Evolutionary conservation across 2,888 invertebrate genomes (phyloP).

Genomic region (Acanthopleura granulata): DNA sequence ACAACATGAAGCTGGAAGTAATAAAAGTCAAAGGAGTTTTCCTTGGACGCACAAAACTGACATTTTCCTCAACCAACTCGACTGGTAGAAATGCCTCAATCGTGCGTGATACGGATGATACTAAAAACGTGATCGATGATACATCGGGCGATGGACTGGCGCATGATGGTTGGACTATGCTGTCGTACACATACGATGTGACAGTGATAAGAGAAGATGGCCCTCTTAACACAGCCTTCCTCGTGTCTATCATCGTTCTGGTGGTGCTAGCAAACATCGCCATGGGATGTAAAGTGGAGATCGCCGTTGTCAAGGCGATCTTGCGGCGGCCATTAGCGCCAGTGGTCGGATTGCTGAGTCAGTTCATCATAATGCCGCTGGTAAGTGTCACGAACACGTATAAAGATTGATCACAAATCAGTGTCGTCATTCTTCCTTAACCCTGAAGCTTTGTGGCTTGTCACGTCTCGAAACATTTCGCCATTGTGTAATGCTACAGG

Average conservation of each 20-base stretch:
- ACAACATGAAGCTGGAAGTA: background rate
- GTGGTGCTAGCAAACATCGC: slow-evolving; percentile 68
- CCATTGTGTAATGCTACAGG: too few relatives aligned
- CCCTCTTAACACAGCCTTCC: slow-evolving; percentile 57
- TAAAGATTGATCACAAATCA: too few relatives aligned
- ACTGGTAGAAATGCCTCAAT: background rate
- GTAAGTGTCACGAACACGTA: slow-evolving; percentile 56
- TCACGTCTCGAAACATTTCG: too few relatives aligned
- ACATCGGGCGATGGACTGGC: background rate
- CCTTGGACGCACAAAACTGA: background rate
- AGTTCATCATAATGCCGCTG: slow-evolving; percentile 73
- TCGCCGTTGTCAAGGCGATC: slow-evolving; percentile 66
- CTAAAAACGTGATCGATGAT: background rate
- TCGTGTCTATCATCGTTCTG: slow-evolving; percentile 58
- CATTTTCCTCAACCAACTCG: background rate
- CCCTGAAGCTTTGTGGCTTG: too few relatives aligned
- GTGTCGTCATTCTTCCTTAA: too few relatives aligned
- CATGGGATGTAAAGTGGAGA: slow-evolving; percentile 71
- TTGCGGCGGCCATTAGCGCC: slow-evolving; percentile 71
- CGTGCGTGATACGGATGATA: background rate
- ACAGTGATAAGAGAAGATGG: slow-evolving; percentile 39
- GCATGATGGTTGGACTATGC: background rate
- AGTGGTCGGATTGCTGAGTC: slow-evolving; percentile 71
- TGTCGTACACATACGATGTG: slow-evolving; percentile 30
- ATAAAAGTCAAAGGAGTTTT: slow-evolving; percentile 6